Evolutionary conservation across 2,888 invertebrate genomes (phyloP), one percentile per base, ranked within the genome.

Genomic region (Trisateles emortualis): DNA sequence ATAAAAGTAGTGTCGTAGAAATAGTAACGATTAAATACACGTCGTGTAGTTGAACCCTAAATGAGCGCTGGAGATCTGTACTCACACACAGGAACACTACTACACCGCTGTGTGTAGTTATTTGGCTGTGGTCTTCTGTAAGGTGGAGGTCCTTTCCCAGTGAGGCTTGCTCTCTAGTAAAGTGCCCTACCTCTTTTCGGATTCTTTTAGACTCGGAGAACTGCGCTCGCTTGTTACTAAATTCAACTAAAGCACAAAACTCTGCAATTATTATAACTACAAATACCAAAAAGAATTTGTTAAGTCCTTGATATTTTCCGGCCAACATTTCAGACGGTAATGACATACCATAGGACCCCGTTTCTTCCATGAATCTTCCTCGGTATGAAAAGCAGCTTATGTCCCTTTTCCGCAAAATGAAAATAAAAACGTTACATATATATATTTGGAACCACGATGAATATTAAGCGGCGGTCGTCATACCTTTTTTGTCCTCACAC

Each of bases 391-490:
- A 52, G 45, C 46, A 38, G 52, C 41, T 52, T 52, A 47, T 38
- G 36, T 47, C 26, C 45, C 22, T 45, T 35, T 39, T n/a, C 35
- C 17, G 32, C 36, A 53, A 68, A 52, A 54, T 60, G 58, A 62
- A 63, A 63, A 65, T 68, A 68, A 69, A 64, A 68, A 68, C 54
- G 52, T 51, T 64, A 48, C 39, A 30, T 29, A 58, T 53, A 60
- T 57, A 60, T 68, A 68, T 61, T 52, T 63, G 59, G 45, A 64
- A 62, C 68, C 62, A 55, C 59, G 55, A 51, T 59, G 68, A 77
- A 76, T 76, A 72, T 68, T 68, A 77, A 72, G 52, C 24, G 52
- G 45, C 63, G 67, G 59, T 36, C 52, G 45, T 35, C 58, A 61
- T 68, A 69, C 67, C 65, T 72, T 69, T 72, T 61, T 63, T 64